Conservation (phyloP, 2,888 invertebrate genomes). For the Rotaria magnacalcarata region DNA sequence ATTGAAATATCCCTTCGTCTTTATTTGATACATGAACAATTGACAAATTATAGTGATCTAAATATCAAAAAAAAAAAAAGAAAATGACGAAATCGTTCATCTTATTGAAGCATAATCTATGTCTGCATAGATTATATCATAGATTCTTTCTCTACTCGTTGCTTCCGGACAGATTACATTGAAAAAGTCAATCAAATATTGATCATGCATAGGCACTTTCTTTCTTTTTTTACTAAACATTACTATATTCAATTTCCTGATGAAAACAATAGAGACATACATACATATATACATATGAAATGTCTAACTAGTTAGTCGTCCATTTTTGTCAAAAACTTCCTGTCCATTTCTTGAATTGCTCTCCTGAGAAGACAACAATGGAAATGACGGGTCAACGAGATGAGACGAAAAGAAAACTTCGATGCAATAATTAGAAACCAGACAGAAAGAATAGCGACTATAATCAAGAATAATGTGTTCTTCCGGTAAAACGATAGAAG, state of each 20-base stretch:
- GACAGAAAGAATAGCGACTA: constrained; percentile 7
- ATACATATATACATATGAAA: background rate
- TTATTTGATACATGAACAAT: constrained; percentile 27
- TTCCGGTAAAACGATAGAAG: background rate
- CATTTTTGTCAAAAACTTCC: constrained; percentile 26
- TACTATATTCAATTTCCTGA: constrained; percentile 22
- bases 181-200: background rate
- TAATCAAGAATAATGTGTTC: constrained; percentile 20
- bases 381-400: constrained; percentile 16
- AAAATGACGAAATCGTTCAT: background rate
- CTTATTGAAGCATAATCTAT: background rate
- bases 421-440: background rate
- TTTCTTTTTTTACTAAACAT: background rate
- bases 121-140: background rate
- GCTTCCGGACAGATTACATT: background rate
- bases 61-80: background rate
- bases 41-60: constrained; percentile 35
- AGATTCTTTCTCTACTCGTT: background rate
- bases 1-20: constrained; percentile 26
- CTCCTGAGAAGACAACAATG: constrained; percentile 29
- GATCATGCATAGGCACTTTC: background rate
- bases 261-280: constrained; percentile 1
- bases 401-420: constrained; percentile 1
- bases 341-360: constrained; percentile 9
- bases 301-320: background rate